These are phyloP conservation scores for Noturus placidus DNA, from an alignment of 2,113 vertebrate genomes.

Conservation along the genomic window DNA sequence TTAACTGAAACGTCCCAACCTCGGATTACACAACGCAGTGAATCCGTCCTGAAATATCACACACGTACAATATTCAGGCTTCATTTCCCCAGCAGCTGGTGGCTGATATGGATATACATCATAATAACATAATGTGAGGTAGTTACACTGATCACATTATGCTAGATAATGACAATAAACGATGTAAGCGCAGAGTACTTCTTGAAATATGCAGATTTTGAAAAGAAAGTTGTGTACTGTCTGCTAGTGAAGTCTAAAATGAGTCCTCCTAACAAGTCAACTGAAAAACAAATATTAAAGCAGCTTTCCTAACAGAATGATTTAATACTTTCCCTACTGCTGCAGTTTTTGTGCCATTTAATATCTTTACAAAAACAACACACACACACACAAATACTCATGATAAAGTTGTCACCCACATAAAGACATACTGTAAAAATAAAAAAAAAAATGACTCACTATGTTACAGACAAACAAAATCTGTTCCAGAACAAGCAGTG, in stretches of 20 bases:
- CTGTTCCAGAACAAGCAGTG: background rate
- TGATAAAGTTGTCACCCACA: background rate
- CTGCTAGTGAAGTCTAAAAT: background rate
- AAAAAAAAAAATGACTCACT: background rate
- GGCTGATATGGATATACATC: background rate
- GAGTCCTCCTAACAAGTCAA: background rate
- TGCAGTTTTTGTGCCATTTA: background rate
- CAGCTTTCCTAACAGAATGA: background rate
- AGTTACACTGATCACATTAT: background rate
- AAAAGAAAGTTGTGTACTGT: background rate
- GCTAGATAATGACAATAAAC: background rate
- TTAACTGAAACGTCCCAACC: slow-evolving; percentile 3
- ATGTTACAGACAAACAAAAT: background rate
- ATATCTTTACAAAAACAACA: background rate
- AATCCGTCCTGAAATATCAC: slow-evolving; percentile 17
- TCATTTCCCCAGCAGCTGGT: slow-evolving; percentile 25
- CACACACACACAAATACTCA: background rate
- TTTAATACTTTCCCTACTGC: background rate
- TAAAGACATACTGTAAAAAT: background rate
- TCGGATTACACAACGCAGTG: slow-evolving; percentile 7
- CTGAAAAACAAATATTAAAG: background rate
- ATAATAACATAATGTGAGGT: background rate
- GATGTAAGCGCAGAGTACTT: background rate
- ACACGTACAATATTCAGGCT: slow-evolving; percentile 3
- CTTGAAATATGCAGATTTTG: background rate